Percentiles rank a stretch among this genome's conserved stretches.
These are phyloP conservation scores for Alcedo atthis DNA, from an alignment of 2,797 vertebrate genomes.

Conservation along the genomic window DNA sequence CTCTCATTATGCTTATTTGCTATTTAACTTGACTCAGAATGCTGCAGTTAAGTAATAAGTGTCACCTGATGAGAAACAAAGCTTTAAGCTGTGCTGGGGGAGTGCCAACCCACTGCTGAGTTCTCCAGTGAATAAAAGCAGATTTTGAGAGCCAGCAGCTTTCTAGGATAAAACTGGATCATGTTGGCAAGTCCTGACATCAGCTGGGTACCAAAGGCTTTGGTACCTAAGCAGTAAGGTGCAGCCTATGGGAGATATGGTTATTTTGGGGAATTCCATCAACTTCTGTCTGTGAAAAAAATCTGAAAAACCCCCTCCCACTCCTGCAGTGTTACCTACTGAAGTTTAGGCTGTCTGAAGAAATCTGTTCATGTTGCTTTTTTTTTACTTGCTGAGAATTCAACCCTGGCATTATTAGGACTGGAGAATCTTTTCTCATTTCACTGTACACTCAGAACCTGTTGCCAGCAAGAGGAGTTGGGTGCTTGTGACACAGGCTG, in stretches of 20 bases:
- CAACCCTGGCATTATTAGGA: neutral
- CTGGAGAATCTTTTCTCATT: neutral
- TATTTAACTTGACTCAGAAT: conserved; percentile 38
- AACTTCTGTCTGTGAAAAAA: neutral
- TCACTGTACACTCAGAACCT: neutral
- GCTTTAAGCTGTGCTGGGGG: neutral
- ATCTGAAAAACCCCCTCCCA: neutral
- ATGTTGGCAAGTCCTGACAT: neutral
- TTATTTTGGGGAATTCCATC: conserved; percentile 19
- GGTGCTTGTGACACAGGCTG: neutral
- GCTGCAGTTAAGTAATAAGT: conserved; percentile 39
- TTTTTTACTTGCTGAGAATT: neutral
- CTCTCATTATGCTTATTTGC: conserved; percentile 11
- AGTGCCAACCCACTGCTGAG: conserved; percentile 4
- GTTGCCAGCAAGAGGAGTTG: neutral
- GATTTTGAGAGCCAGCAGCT: neutral
- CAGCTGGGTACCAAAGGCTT: neutral
- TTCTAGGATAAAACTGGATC: neutral
- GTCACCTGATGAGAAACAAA: conserved; percentile 54
- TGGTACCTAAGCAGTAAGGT: neutral
- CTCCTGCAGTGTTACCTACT: conserved; percentile 11
- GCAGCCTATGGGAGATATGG: neutral
- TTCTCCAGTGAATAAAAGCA: neutral
- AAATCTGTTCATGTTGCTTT: neutral
- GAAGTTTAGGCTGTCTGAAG: neutral